Evolutionary conservation across 2,888 invertebrate species (phyloP).

Genomic region (Operophtera brumata): DNA sequence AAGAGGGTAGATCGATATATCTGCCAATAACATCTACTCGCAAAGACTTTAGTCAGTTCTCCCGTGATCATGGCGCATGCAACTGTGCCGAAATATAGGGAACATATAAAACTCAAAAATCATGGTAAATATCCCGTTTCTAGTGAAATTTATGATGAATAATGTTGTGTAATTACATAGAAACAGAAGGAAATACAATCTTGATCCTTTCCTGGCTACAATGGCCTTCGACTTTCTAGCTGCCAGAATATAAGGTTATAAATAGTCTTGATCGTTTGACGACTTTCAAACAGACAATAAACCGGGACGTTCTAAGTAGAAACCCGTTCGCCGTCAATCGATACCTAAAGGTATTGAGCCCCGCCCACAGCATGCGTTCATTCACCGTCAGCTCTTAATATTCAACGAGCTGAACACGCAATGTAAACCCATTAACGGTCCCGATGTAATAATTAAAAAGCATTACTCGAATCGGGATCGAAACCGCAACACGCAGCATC

Average conservation of each 20-base stretch:
- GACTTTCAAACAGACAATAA: neutral
- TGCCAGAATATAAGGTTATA: neutral
- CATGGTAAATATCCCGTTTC: too few relatives aligned
- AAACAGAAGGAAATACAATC: neutral
- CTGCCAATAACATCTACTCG: too few relatives aligned
- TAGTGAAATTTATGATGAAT: too few relatives aligned
- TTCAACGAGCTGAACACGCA: slow-evolving; percentile 48
- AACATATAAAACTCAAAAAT: too few relatives aligned
- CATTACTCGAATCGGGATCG: slow-evolving; percentile 64
- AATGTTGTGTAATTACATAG: too few relatives aligned
- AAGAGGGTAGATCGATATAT: too few relatives aligned
- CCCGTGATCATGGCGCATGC: too few relatives aligned
- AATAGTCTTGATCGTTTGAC: neutral
- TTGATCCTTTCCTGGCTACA: neutral
- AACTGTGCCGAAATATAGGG: too few relatives aligned
- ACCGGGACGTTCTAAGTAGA: neutral
- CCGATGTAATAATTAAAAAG: slow-evolving; percentile 68
- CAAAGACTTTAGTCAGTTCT: too few relatives aligned
- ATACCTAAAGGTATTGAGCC: slow-evolving; percentile 32
- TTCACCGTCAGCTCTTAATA: slow-evolving; percentile 49
- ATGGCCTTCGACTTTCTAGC: neutral
- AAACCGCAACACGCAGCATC: slow-evolving; percentile 66
- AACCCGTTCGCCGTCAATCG: slow-evolving; percentile 25
- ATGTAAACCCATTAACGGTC: slow-evolving; percentile 61
- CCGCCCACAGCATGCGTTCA: slow-evolving; percentile 49